These are phyloP conservation scores for Petrosia ficiformis DNA, from an alignment of 37 sponge, comb jelly and placozoan species.

Conservation along the genomic window DNA sequence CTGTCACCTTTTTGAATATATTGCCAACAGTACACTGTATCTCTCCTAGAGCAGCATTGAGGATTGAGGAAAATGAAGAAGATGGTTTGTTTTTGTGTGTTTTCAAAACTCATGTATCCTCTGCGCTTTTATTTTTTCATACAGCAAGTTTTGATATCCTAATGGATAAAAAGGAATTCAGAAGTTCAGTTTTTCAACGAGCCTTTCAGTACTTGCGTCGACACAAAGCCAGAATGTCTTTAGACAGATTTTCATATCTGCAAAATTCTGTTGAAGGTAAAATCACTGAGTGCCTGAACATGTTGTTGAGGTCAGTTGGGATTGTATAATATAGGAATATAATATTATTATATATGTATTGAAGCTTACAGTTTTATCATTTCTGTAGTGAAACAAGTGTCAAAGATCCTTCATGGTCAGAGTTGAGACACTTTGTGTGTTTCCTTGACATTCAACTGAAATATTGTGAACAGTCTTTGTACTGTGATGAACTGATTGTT, in stretches of 20 bases:
- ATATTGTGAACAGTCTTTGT: constrained; percentile 55
- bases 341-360: too few species aligned
- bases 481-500: constrained; percentile 30
- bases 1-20: constrained; percentile 9
- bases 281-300: constrained; percentile 23
- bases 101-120: not conserved
- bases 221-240: not conserved
- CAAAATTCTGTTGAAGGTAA: constrained; percentile 10
- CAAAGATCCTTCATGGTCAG: constrained; percentile 73
- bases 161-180: constrained; percentile 43
- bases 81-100: not conserved
- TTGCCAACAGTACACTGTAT: constrained; percentile 36
- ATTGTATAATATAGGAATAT: too few species aligned
- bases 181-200: constrained; percentile 42
- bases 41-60: not conserved
- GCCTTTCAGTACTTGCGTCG: constrained; percentile 65
- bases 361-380: too few species aligned
- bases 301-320: constrained; percentile 29
- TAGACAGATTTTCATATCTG: constrained; percentile 33
- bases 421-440: constrained; percentile 70
- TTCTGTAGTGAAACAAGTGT: constrained; percentile 34
- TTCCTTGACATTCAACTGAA: constrained; percentile 73
- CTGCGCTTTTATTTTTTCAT: not conserved
- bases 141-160: not conserved
- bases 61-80: not conserved